Percentiles rank a stretch among this genome's conserved stretches.
Conservation (phyloP, 2,113 vertebrate species). For the Clarias batrachus region DNA sequence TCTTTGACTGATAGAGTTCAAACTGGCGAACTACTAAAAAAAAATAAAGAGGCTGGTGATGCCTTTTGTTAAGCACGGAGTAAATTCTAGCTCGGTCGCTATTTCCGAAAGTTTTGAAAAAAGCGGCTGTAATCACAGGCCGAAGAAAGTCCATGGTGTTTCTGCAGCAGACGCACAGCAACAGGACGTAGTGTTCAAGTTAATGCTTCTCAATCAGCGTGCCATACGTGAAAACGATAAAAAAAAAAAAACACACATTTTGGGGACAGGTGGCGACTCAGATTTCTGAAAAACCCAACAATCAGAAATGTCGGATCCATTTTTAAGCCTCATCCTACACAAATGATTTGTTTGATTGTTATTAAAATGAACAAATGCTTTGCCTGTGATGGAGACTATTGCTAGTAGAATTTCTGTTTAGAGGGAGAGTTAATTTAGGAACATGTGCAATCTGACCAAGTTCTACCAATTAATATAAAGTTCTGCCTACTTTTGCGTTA, state of each 20-base stretch:
- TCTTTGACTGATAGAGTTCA: not conserved
- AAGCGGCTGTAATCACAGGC: not conserved
- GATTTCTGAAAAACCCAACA: not conserved
- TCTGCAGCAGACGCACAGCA: not conserved
- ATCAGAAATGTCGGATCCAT: not conserved
- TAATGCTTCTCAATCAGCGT: not conserved
- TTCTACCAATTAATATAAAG: no score
- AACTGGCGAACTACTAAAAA: not conserved
- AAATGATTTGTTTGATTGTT: not conserved
- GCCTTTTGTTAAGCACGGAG: not conserved
- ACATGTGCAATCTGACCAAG: no score
- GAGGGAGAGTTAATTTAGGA: no score
- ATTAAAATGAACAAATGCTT: no score
- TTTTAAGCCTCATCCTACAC: not conserved
- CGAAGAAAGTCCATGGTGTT: not conserved
- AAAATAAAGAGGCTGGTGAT: not conserved
- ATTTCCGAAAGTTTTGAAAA: not conserved
- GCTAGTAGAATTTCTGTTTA: no score
- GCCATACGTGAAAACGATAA: not conserved
- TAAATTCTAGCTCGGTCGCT: not conserved
- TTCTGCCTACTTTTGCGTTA: no score
- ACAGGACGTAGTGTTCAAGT: not conserved
- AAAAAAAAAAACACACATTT: not conserved
- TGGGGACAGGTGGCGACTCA: not conserved
- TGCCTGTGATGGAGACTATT: no score